Conservation (phyloP, 2,888 invertebrate species). For the Sminthurides aquaticus region DNA sequence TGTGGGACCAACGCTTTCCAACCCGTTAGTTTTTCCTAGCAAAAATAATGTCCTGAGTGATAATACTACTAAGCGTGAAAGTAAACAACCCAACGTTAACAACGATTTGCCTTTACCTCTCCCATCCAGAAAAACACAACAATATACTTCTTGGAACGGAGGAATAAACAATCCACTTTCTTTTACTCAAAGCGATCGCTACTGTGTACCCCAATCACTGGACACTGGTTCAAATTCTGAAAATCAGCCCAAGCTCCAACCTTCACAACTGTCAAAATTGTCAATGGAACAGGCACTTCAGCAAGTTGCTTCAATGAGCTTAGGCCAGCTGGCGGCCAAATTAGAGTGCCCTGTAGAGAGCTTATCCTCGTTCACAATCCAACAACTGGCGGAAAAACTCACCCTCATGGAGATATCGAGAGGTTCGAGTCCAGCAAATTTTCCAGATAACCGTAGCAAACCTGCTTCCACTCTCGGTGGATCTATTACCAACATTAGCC, state of each 20-base stretch:
- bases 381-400: slow-evolving; percentile 74
- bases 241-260: background rate
- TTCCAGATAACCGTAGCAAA: slow-evolving; percentile 48
- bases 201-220: slow-evolving; percentile 19
- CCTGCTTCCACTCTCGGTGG: slow-evolving; percentile 52
- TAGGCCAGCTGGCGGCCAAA: slow-evolving; percentile 69
- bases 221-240: background rate
- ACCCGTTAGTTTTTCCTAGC: slow-evolving; percentile 19
- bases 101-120: slow-evolving; percentile 57
- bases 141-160: background rate
- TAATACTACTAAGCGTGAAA: slow-evolving; percentile 7
- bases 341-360: slow-evolving; percentile 68
- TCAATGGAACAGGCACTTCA: slow-evolving; percentile 53
- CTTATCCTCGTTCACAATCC: slow-evolving; percentile 75
- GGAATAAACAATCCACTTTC: background rate
- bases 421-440: background rate
- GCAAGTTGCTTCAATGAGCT: slow-evolving; percentile 71
- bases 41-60: slow-evolving; percentile 17
- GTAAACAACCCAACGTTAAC: slow-evolving; percentile 17
- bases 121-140: slow-evolving; percentile 48
- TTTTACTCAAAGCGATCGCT: slow-evolving; percentile 6
- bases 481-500: slow-evolving; percentile 56
- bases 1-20: slow-evolving; percentile 28
- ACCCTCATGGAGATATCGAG: slow-evolving; percentile 48
- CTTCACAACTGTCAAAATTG: slow-evolving; percentile 19